Evolutionary conservation across 1,140 invertebrate species (phyloP).

Genomic region (Cryptotermes secundus): DNA sequence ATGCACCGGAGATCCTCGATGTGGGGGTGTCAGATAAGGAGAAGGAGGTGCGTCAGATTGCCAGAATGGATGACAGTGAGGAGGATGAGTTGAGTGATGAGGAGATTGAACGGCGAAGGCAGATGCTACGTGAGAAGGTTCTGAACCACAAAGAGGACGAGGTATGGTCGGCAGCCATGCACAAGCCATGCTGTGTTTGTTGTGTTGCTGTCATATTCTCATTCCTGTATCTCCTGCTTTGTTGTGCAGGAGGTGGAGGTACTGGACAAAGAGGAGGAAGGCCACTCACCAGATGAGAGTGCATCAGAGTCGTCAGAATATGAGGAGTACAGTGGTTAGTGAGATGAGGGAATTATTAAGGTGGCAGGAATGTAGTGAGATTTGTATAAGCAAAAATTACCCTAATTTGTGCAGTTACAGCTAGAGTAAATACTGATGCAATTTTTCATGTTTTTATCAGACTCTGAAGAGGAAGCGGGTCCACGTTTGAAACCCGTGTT

Average conservation of each 20-base stretch:
- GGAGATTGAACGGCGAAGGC: conserved; percentile 79
- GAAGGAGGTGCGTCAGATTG: conserved; percentile 47
- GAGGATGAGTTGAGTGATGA: conserved; percentile 70
- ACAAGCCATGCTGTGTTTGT: conserved; percentile 40
- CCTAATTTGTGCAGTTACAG: too few relatives aligned
- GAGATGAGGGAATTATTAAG: too few relatives aligned
- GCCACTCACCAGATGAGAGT: conserved; percentile 61
- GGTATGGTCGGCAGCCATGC: conserved; percentile 58
- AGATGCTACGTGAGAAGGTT: conserved; percentile 66
- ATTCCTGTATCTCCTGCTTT: neutral
- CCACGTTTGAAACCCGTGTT: conserved; percentile 96
- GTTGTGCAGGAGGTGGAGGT: conserved; percentile 49
- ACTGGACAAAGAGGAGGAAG: conserved; percentile 70
- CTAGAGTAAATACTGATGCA: neutral
- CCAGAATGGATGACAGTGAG: conserved; percentile 41
- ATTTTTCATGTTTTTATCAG: conserved; percentile 37
- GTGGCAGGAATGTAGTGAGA: too few relatives aligned
- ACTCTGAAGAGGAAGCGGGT: conserved; percentile 83
- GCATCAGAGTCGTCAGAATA: conserved; percentile 77
- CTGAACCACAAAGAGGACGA: conserved; percentile 66
- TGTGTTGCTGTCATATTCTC: neutral
- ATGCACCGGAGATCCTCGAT: conserved; percentile 74
- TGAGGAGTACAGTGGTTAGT: conserved; percentile 78
- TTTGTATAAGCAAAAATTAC: too few relatives aligned
- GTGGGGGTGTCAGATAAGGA: conserved; percentile 54